phyloP scores from a whole-genome alignment of 2,113 vertebrate genomes.

The Phyllostomus discolor region DNA sequence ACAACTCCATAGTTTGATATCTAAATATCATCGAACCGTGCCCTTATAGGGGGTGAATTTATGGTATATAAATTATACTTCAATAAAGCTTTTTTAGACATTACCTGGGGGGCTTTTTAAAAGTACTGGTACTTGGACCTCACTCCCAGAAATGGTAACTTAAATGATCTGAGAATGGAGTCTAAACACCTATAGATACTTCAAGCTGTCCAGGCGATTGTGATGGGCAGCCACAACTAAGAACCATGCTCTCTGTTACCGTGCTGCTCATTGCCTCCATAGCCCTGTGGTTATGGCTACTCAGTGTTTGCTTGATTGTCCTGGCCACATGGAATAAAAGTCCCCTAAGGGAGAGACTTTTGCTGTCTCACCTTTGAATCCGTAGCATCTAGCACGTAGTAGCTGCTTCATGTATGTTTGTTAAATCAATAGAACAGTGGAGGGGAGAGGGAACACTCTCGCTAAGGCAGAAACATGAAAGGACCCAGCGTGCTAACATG shows the following conservation, averaged over 20 bases:
- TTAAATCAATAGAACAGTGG: background rate
- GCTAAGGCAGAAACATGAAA: background rate
- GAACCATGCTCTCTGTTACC: background rate
- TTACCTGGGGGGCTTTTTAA: background rate
- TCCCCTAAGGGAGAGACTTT: background rate
- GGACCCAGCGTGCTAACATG: background rate
- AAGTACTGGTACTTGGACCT: background rate
- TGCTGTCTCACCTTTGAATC: background rate
- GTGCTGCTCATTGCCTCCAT: background rate
- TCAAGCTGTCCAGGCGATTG: background rate
- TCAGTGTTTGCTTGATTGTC: background rate
- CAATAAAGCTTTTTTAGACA: background rate
- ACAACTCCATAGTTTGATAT: background rate
- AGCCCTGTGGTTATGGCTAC: background rate
- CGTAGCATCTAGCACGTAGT: background rate
- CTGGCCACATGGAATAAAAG: background rate
- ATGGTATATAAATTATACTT: background rate
- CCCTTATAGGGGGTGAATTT: background rate
- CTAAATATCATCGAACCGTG: accelerated
- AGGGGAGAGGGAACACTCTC: background rate
- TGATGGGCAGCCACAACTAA: background rate
- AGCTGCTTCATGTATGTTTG: background rate
- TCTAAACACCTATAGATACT: background rate
- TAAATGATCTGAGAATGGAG: background rate
- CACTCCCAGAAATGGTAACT: background rate